A percentile compares a stretch with the other conserved stretches of the same genome.
phyloP scores from a whole-genome alignment of 1,140 invertebrate genomes.

The Tigriopus japonicus region DNA sequence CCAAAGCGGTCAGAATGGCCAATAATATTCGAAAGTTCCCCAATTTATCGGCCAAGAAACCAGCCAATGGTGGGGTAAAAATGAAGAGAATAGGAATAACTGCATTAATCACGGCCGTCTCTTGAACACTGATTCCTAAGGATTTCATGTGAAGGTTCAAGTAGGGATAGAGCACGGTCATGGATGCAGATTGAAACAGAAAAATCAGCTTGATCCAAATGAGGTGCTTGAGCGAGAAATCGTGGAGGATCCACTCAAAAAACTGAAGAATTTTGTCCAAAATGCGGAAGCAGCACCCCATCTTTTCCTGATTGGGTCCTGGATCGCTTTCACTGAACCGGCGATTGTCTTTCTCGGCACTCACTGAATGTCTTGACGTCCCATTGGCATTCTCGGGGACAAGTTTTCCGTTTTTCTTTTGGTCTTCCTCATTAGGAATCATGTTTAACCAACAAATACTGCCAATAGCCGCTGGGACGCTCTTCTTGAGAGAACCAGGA shows the following conservation, averaged over 20 bases:
- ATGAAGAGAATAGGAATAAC: constrained; percentile 11
- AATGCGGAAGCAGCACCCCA: no score
- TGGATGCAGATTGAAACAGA: constrained; percentile 1
- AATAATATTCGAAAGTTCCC: constrained; percentile 3
- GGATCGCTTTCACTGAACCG: no score
- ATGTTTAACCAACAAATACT: no score
- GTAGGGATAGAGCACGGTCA: constrained; percentile 10
- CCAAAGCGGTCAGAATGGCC: background rate
- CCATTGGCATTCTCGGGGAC: no score
- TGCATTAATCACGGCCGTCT: constrained; percentile 9
- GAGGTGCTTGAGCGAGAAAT: background rate
- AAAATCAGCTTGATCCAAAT: constrained; percentile 10
- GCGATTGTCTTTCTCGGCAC: no score
- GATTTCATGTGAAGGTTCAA: constrained; percentile 13
- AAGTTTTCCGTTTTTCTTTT: no score
- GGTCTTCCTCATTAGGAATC: no score
- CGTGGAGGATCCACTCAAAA: background rate
- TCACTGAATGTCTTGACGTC: no score
- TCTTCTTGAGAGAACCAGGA: no score
- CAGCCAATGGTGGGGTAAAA: constrained; percentile 7
- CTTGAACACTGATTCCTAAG: constrained; percentile 1
- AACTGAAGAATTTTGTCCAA: no score
- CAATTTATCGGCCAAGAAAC: background rate
- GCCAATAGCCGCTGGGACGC: no score
- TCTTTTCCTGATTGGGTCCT: no score